Evolutionary conservation across 2,888 invertebrate genomes (phyloP).

Genomic region (Subacronicta megacephala): DNA sequence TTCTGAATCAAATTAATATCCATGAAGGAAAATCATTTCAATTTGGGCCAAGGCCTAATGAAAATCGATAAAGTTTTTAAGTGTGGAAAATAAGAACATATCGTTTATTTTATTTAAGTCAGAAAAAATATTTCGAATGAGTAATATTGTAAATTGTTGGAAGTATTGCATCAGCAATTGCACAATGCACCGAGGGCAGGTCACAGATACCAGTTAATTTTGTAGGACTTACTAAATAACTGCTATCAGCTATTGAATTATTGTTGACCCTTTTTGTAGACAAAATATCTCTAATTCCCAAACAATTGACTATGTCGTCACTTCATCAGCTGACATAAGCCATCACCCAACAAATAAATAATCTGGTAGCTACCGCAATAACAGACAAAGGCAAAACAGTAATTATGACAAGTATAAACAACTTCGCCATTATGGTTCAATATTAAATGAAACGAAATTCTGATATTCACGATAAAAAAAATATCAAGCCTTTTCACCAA

Average conservation of each 20-base stretch:
- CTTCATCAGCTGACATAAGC: conserved; percentile 1
- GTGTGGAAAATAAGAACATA: conserved; percentile 44
- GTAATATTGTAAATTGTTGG: conserved; percentile 54
- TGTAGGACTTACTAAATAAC: conserved; percentile 22
- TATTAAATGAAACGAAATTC: background rate
- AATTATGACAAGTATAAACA: conserved; percentile 5
- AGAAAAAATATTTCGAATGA: conserved; percentile 42
- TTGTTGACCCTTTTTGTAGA: conserved; percentile 12
- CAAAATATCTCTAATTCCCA: conserved; percentile 6
- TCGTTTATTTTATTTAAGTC: conserved; percentile 37
- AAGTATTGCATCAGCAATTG: conserved; percentile 73
- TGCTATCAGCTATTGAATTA: conserved; percentile 28
- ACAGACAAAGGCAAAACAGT: conserved; percentile 11
- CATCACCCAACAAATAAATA: conserved; percentile 7
- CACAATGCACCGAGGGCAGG: conserved; percentile 59
- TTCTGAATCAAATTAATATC: conserved; percentile 44
- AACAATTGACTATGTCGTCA: conserved; percentile 3
- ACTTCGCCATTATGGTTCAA: background rate
- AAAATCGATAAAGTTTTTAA: conserved; percentile 53
- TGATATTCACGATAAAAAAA: too few relatives aligned
- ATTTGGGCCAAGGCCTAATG: conserved; percentile 58
- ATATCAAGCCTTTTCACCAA: background rate
- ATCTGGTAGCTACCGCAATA: conserved; percentile 1
- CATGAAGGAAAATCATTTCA: conserved; percentile 55
- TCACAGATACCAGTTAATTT: conserved; percentile 49